Percentiles rank a stretch among this genome's conserved stretches.
These are phyloP conservation scores for Mythimna impura DNA, from an alignment of 2,888 invertebrate genomes.

Conservation along the genomic window DNA sequence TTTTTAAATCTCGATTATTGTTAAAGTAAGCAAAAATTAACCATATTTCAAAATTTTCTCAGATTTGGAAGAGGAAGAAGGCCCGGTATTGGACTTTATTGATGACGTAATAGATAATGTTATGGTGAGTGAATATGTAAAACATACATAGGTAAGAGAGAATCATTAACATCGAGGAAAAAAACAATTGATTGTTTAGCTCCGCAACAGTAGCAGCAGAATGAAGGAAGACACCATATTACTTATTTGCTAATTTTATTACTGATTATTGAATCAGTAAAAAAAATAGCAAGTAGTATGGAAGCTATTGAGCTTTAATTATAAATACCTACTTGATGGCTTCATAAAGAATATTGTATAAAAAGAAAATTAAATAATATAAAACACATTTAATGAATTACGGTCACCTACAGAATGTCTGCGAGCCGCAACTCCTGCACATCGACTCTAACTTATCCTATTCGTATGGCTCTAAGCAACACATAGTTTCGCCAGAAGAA, in stretches of 20 bases:
- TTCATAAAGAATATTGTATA: neutral
- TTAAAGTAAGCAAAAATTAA: conserved; percentile 3
- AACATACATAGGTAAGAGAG: neutral
- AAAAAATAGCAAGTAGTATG: too few relatives aligned
- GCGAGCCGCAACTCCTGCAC: conserved; percentile 42
- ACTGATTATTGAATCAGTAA: neutral
- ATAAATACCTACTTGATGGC: neutral
- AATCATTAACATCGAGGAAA: neutral
- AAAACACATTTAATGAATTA: conserved; percentile 2
- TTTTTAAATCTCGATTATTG: neutral
- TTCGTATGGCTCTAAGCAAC: conserved; percentile 1
- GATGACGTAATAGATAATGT: conserved; percentile 78
- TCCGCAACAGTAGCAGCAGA: neutral
- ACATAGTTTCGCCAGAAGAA: conserved; percentile 16
- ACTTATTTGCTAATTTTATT: neutral
- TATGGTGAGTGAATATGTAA: conserved; percentile 70
- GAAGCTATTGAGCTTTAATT: neutral
- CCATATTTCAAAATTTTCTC: conserved; percentile 37
- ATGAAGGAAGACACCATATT: neutral
- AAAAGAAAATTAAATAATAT: conserved; percentile 1
- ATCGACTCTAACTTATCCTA: neutral
- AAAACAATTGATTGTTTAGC: neutral
- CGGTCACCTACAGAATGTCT: conserved; percentile 61
- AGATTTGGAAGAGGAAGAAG: conserved; percentile 85
- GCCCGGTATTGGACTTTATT: conserved; percentile 80